Base-by-base conservation (phyloP, 1,140 invertebrate species). In the Mizuhopecten yessoensis region DNA sequence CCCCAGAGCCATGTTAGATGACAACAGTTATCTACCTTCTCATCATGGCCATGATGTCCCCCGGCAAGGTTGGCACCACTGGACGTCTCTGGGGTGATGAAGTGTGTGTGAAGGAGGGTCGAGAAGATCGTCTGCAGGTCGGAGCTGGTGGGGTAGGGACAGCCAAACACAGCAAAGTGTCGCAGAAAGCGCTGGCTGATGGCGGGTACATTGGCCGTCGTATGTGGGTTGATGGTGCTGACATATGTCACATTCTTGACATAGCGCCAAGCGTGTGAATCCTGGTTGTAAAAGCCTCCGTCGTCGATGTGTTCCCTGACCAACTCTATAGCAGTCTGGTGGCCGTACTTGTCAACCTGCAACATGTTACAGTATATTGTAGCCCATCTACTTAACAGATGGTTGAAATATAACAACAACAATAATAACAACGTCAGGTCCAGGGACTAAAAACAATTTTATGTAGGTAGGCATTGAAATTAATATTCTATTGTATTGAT, bases 281-380 rank as follows among this genome's bases (percentile, higher is more conserved):
- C 91, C 86, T 95, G 94, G 89, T 94, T 94, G 92, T 96, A 96
- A 86, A 96, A 96, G 0, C 96, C 96, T 75, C 96, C 95, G 86
- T 96, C 96, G 91, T 96, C 96, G 49, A 96, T 95, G 90, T 96
- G 96, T 90, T 96, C 96, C 86, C 96, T 90, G 11, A 96, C 92
- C 86, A 96, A 93, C 91, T 96, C 96, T 45, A 95, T 92, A 23
- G 96, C 95, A 23, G 96, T 95, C 94, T 96, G 96, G 88, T 96
- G 92, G 15, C 95, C 95, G 88, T 92, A 95, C 20, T 92, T 33
- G 90, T 96, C 96, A 88, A 94, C 94, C 96, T 96, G 92, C 23
- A 45, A n/a, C n/a, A n/a, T n/a, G n/a, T n/a, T n/a, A n/a, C n/a
- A n/a, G n/a, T n/a, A n/a, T n/a, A n/a, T n/a, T n/a, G n/a, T n/a